Evolutionary conservation across 1,140 invertebrate genomes (phyloP), one percentile per base, ranked within the genome.

Genomic region (Ceratosolen solmsi): DNA sequence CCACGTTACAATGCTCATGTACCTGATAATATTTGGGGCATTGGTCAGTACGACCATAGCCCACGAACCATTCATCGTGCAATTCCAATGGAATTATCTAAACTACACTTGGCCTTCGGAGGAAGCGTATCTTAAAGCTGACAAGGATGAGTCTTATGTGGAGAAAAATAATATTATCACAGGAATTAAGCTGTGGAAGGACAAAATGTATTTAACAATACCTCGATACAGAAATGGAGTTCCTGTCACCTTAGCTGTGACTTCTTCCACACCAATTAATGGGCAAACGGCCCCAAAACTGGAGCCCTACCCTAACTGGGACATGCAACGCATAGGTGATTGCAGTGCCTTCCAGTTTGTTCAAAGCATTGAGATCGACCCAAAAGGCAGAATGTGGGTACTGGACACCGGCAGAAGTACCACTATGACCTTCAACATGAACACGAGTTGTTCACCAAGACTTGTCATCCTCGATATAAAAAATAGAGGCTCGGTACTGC

Each of bases 361-460:
- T 7, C 94, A 95, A 86, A 94, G 93, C 83, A 92, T 95, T 85
- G 95, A 95, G 87, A 94, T 95, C 30, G 95, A 95, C 84, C 92
- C 92, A 0, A 89, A 92, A 33, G 95, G 94, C 4, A 89, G 94
- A 0, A 94, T 96, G 93, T 96, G 95, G 95, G 92, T 95, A 1
- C 85, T 95, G 58, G 95, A 96, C 84, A 93, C 93, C 22, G 94
- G 94, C 0, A 90, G 93, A 11, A 90, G 93, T 0, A 91, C 90
- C 0, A 93, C 92, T 17, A 84, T 93, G 65, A 58, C 89, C 0
- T 65, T 86, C 17, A 86, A 93, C 0, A 86, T 89, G 0, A 91
- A 91, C 49, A 87, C 89, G 22, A 87, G 86, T 33, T 96, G 95
- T 85, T 93, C 93, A 2, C 93, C 95, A 0, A 94, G 94, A 77